phyloP scores from a whole-genome alignment of 2,888 invertebrate species.

The Drosophila peninsularis region DNA sequence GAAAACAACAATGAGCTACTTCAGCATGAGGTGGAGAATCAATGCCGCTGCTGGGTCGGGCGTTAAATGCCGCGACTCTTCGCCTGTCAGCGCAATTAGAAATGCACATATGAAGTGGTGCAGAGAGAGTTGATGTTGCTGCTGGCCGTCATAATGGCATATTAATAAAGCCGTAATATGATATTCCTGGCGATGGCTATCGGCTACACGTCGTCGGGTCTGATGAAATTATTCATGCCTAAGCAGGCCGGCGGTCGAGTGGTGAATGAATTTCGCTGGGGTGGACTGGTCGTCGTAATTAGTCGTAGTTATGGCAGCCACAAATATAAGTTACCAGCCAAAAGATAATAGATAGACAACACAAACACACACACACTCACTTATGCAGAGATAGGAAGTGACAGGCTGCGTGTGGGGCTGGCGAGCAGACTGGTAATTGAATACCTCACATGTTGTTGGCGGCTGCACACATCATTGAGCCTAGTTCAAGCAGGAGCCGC shows the following conservation, averaged over 20 bases:
- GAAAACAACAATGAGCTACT: slow-evolving; percentile 13
- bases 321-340: slow-evolving; percentile 55
- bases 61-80: slow-evolving; percentile 65
- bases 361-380: slow-evolving; percentile 2
- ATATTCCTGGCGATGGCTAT: slow-evolving; percentile 71
- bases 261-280: slow-evolving; percentile 1
- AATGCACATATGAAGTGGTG: slow-evolving; percentile 59
- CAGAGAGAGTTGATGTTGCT: slow-evolving; percentile 13
- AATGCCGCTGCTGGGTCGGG: slow-evolving; percentile 36
- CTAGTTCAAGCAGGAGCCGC: slow-evolving; percentile 51
- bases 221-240: slow-evolving; percentile 77
- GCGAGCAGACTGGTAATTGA: slow-evolving; percentile 61
- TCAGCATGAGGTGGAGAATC: slow-evolving; percentile 12
- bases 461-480: slow-evolving; percentile 76
- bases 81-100: slow-evolving; percentile 73
- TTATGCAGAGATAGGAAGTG: slow-evolving; percentile 7
- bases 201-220: slow-evolving; percentile 68
- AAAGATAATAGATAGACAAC: slow-evolving; percentile 40
- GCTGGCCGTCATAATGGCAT: slow-evolving; percentile 63
- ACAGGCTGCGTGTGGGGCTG: slow-evolving; percentile 53
- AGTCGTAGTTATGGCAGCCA: slow-evolving; percentile 74
- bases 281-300: slow-evolving; percentile 53
- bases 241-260: slow-evolving; percentile 33
- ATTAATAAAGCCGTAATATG: slow-evolving; percentile 78
- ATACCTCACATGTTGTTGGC: slow-evolving; percentile 59